Evolutionary conservation across 2,797 vertebrate species (phyloP).

Genomic region (Xenentodon cancila): DNA sequence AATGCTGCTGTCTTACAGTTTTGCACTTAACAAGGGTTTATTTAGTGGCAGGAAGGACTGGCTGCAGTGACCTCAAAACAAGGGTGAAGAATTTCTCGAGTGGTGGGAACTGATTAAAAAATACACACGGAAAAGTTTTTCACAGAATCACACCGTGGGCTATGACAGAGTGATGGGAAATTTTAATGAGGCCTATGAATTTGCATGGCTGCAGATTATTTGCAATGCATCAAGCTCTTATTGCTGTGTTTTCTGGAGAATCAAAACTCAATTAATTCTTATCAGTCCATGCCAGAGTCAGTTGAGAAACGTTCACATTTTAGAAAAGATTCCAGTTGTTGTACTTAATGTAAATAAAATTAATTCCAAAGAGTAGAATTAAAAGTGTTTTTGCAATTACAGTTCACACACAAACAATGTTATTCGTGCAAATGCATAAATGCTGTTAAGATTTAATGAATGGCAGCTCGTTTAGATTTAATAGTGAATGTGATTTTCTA

Average conservation of each 20-base stretch:
- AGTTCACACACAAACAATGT: too few species aligned
- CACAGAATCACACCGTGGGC: slow-evolving; percentile 53
- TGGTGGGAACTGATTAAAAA: slow-evolving; percentile 56
- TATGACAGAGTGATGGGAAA: slow-evolving; percentile 49
- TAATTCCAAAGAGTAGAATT: too few species aligned
- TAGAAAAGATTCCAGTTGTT: slow-evolving; percentile 29
- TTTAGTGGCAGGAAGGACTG: slow-evolving; percentile 36
- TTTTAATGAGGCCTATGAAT: slow-evolving; percentile 65
- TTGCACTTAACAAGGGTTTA: slow-evolving; percentile 40
- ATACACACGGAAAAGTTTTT: slow-evolving; percentile 43
- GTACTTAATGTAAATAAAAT: not conserved
- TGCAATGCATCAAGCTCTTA: slow-evolving; percentile 39
- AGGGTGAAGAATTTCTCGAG: slow-evolving; percentile 40
- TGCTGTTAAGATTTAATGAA: too few species aligned
- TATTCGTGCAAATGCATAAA: too few species aligned
- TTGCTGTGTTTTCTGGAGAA: slow-evolving; percentile 37
- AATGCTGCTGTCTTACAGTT: slow-evolving; percentile 41
- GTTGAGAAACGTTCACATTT: slow-evolving; percentile 41
- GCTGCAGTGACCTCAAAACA: slow-evolving; percentile 51
- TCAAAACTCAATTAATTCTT: slow-evolving; percentile 43
- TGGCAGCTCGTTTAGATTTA: slow-evolving; percentile 15
- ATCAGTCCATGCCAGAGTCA: slow-evolving; percentile 21
- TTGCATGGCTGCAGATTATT: slow-evolving; percentile 47
- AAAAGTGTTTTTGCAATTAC: too few species aligned
- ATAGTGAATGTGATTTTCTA: slow-evolving; percentile 26